phyloP scores from a whole-genome alignment of 2,888 invertebrate genomes.

The Xiphydria camelus region DNA sequence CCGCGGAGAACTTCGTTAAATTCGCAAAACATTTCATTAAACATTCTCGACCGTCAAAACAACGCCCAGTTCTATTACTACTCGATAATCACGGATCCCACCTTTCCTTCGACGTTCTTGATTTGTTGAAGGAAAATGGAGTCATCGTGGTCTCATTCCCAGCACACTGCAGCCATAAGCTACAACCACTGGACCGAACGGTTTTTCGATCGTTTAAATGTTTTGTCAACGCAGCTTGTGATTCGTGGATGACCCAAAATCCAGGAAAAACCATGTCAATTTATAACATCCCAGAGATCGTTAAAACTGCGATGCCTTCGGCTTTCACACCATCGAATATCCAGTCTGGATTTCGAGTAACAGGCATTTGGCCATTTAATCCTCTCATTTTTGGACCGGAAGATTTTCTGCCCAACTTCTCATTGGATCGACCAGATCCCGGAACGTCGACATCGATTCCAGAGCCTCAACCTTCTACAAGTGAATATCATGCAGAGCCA shows the following conservation, averaged over 20 bases:
- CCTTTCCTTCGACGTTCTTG: constrained; percentile 26
- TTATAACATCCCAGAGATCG: constrained; percentile 35
- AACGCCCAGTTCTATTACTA: constrained; percentile 7
- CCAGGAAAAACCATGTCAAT: constrained; percentile 32
- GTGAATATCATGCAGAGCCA: no score
- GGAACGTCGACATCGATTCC: no score
- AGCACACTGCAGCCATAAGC: constrained; percentile 44
- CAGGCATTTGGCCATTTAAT: constrained; percentile 31
- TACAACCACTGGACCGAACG: constrained; percentile 42
- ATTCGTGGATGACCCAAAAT: constrained; percentile 34
- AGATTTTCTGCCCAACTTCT: constrained; percentile 30
- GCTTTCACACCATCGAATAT: constrained; percentile 34
- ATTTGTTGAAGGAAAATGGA: constrained; percentile 39
- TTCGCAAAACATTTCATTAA: constrained; percentile 25
- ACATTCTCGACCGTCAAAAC: constrained; percentile 13
- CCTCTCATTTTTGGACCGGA: constrained; percentile 23
- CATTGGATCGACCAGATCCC: no score
- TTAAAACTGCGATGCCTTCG: constrained; percentile 13
- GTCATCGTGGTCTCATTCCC: constrained; percentile 41
- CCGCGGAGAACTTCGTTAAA: constrained; percentile 11
- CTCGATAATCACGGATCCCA: constrained; percentile 33
- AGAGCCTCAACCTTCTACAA: no score
- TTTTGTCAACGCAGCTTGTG: constrained; percentile 29
- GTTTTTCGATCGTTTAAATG: constrained; percentile 44
- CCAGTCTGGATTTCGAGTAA: constrained; percentile 24